phyloP scores from a whole-genome alignment of 2,888 invertebrate genomes.

The Tinea semifulvella region DNA sequence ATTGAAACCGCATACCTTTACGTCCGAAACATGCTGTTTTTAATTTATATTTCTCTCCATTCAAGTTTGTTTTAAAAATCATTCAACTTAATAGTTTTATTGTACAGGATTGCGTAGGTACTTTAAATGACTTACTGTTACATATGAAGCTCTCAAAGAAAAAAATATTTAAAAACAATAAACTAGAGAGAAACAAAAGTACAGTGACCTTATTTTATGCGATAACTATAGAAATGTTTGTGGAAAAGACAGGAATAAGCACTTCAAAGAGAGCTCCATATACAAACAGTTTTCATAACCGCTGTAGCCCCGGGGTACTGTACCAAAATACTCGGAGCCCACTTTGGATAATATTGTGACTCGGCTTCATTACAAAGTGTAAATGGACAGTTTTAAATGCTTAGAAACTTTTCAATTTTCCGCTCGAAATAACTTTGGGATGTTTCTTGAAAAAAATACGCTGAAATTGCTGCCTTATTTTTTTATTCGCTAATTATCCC shows the following conservation, averaged over 20 bases:
- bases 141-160: no score
- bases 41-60: no score
- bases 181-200: no score
- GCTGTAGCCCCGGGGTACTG: not conserved
- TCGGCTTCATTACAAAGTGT: not conserved
- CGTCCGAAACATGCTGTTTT: no score
- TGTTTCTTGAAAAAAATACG: not conserved
- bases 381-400: constrained; percentile 1
- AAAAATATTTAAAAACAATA: no score
- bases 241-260: constrained; percentile 1
- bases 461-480: not conserved
- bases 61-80: no score
- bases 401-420: constrained; percentile 1
- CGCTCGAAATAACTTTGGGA: not conserved
- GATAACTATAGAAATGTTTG: not conserved
- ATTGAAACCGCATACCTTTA: no score
- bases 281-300: constrained; percentile 7
- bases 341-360: constrained; percentile 3
- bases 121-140: no score
- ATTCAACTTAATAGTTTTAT: no score
- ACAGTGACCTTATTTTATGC: not conserved
- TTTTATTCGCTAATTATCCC: no score
- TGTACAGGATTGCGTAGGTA: no score
- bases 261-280: constrained; percentile 2
- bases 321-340: not conserved